Base-by-base conservation (phyloP, 2,888 invertebrate species). In the Dynastes hyllus region DNA sequence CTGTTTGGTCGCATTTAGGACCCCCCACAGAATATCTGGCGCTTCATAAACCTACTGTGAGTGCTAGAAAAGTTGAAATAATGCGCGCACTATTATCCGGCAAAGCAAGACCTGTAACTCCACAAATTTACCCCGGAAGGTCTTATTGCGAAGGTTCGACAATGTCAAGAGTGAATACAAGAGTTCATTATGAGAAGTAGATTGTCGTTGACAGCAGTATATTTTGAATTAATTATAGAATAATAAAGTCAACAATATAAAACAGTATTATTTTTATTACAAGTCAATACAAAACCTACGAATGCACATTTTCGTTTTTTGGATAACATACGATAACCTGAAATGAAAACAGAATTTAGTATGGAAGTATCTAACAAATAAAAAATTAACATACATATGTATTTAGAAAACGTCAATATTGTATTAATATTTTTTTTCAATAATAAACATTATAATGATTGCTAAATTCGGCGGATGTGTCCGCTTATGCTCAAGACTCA, bases 11-110 rank as follows among this genome's bases (percentile, higher is more conserved):
- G 53, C 81, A 83, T 73, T 80, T 83, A 50, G 84, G 83, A 66
- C 87, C 87, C 3, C 86, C 86, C 0, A 81, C 73, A 6, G 80
- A 83, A 61, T 81, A 83, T 76, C 79, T 77, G 2, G 79, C 81
- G 66, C 69, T 78, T 5, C 55, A 70, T 55, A 78, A 77, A 27
- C 86, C 87, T 5, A 71, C 83, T n/a, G 83, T 87, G 32, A 84
- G 85, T n/a, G 86, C 87, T 2, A 82, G 87, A 81, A 84, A 84
- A 81, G 82, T 85, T 2, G 85, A 85, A 53, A 82, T 87, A 37
- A 81, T 85, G 6, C 81, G 86, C 45, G 82, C 85, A 13, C 80
- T 85, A 78, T 71, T 87, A 58, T 83, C 83, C 16, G 85, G 85
- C 0, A 86, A 86, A 79, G 80, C 82, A 16, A 83, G 83, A 76